A percentile compares a stretch with the other conserved stretches of the same genome.
Conservation (phyloP, 2,113 vertebrate species). For the Melanerpes aurifrons region DNA sequence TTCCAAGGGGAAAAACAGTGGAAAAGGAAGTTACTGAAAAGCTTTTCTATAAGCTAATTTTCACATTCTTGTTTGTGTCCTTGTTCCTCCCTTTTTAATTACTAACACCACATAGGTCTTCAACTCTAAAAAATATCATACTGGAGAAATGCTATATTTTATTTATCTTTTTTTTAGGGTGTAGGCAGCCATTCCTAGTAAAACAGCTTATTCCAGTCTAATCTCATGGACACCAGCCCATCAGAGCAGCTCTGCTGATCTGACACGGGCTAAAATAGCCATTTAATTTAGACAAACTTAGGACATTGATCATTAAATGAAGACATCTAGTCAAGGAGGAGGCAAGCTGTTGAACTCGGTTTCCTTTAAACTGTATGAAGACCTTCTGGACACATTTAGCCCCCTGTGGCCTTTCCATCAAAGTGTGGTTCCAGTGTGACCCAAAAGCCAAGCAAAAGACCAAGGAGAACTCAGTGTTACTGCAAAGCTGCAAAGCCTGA, state of each 20-base stretch:
- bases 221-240: rapidly evolving
- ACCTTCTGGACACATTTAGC: neutral
- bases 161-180: neutral
- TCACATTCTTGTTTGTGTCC: neutral
- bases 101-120: neutral
- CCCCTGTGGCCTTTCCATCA: neutral
- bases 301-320: neutral
- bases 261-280: neutral
- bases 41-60: neutral
- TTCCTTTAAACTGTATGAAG: neutral
- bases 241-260: neutral
- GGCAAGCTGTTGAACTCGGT: neutral
- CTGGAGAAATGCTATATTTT: neutral
- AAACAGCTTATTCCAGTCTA: neutral
- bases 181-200: neutral
- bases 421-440: neutral
- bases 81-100: neutral
- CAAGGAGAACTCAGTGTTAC: neutral
- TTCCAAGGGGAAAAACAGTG: neutral
- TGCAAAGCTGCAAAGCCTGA: neutral
- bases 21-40: neutral
- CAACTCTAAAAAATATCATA: neutral
- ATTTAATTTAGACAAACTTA: neutral
- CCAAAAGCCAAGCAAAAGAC: neutral
- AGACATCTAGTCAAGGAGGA: neutral